Evolutionary conservation across 2,113 vertebrate species (phyloP).

Genomic region (Ciconia maguari): DNA sequence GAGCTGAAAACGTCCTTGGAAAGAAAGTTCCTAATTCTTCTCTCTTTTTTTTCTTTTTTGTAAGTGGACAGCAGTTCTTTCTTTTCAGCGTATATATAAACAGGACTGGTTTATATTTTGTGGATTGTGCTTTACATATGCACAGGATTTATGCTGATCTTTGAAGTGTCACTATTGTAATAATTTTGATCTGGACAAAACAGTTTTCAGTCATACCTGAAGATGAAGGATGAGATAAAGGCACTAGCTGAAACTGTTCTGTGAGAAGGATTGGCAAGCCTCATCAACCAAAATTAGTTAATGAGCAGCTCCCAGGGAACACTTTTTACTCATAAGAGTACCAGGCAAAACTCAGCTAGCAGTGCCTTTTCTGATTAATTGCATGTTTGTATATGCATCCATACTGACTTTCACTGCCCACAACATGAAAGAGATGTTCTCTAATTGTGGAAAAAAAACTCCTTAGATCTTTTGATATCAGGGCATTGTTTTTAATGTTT

Average conservation of each 20-base stretch:
- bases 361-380: background rate
- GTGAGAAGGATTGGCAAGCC: background rate
- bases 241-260: background rate
- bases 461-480: background rate
- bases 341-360: background rate
- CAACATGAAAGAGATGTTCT: background rate
- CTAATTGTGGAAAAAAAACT: accelerated
- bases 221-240: background rate
- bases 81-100: background rate
- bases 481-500: background rate
- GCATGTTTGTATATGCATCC: background rate
- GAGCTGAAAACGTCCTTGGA: background rate
- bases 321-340: background rate
- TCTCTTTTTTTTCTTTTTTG: too few relatives aligned
- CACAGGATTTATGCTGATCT: background rate
- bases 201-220: background rate
- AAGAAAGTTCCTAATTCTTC: background rate
- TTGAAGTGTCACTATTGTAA: background rate
- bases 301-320: background rate
- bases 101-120: background rate
- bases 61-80: background rate
- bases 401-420: background rate
- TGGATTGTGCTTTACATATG: background rate
- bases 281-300: background rate
- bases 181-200: background rate